Conservation (phyloP, 2,113 vertebrate species). For the Pedetes capensis region DNA sequence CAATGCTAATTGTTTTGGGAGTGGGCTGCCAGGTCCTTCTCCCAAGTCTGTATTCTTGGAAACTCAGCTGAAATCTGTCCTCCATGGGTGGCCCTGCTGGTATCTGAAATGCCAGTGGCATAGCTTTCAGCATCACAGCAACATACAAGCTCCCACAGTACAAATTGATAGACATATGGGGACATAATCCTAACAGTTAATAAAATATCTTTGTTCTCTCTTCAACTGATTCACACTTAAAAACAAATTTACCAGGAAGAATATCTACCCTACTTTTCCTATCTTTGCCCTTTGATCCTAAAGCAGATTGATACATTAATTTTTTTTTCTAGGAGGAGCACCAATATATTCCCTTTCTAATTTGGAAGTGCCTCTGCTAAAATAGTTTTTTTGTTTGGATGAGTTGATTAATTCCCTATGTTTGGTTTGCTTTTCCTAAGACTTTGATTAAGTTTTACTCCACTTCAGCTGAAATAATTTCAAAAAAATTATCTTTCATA, state of each 20-base stretch:
- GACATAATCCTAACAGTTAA: neutral
- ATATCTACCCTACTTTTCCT: neutral
- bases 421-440: neutral
- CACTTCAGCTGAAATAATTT: neutral
- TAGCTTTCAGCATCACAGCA: no score
- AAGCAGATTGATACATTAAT: neutral
- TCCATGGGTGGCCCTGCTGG: no score
- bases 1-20: no score
- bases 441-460: neutral
- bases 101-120: no score
- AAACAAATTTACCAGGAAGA: neutral
- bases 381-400: neutral
- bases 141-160: no score
- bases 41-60: no score
- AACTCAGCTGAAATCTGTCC: no score
- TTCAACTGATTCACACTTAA: neutral
- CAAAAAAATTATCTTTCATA: constrained; percentile 32
- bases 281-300: neutral
- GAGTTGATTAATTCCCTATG: neutral
- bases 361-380: neutral
- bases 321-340: neutral
- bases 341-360: neutral
- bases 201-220: neutral
- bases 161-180: no score
- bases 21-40: no score